phyloP scores from a whole-genome alignment of 92 coral and sea anemone genomes.

The Actinostola sp. region DNA sequence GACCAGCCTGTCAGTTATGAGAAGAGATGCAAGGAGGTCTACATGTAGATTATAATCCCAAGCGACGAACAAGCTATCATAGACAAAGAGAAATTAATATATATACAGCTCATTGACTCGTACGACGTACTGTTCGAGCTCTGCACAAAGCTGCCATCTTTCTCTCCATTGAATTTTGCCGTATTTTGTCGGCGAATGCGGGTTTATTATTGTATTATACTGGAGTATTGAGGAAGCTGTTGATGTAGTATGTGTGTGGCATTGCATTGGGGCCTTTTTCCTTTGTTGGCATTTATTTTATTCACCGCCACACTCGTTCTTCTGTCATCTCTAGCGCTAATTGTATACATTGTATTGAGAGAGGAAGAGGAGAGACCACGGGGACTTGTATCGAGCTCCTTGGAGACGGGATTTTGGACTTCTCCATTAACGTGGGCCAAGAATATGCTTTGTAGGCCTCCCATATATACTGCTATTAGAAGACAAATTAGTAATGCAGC shows the following conservation, averaged over 20 bases:
- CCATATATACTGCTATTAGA: slow-evolving; percentile 58
- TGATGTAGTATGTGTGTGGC: slow-evolving; percentile 75
- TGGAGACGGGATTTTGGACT: slow-evolving; percentile 26
- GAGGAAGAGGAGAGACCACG: slow-evolving; percentile 16
- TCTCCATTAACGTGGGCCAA: slow-evolving; percentile 56
- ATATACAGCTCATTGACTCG: not conserved
- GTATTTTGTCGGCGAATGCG: not conserved
- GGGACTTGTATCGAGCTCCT: slow-evolving; percentile 27
- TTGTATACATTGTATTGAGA: slow-evolving; percentile 36
- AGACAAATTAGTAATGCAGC: slow-evolving; percentile 61
- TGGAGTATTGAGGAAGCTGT: not conserved
- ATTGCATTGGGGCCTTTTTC: slow-evolving; percentile 76
- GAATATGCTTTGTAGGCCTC: slow-evolving; percentile 62
- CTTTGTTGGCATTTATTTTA: slow-evolving; percentile 69
- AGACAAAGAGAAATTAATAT: not conserved
- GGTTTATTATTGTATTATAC: not conserved
- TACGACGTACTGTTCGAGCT: not conserved
- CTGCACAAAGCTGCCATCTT: slow-evolving; percentile 25
- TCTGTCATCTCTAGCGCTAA: slow-evolving; percentile 31
- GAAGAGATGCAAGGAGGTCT: not conserved
- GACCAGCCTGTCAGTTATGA: not conserved
- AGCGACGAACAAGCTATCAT: not conserved
- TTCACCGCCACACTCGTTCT: slow-evolving; percentile 70
- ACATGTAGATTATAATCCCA: not conserved
- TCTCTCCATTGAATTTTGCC: not conserved